Conservation (phyloP, 2,113 vertebrate species). For the Mustelus asterias region DNA sequence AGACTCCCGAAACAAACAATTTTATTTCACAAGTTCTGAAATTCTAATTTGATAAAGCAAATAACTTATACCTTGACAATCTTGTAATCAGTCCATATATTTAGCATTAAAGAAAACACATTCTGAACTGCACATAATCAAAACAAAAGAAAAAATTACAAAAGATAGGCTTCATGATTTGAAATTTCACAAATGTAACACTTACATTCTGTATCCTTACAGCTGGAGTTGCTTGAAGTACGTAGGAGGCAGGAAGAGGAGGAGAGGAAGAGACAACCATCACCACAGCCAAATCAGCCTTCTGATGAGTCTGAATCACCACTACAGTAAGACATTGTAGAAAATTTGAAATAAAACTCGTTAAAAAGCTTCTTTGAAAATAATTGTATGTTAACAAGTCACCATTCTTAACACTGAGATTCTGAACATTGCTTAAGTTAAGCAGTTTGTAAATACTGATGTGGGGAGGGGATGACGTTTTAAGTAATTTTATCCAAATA, state of each 20-base stretch:
- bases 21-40: neutral
- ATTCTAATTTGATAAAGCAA: neutral
- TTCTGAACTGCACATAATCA: neutral
- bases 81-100: neutral
- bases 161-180: neutral
- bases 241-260: conserved; percentile 89
- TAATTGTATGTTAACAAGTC: neutral
- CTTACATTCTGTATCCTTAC: conserved; percentile 1
- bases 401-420: too few species aligned
- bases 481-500: neutral
- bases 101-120: neutral
- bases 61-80: neutral
- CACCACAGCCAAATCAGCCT: conserved; percentile 64
- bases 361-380: neutral
- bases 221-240: conserved; percentile 92
- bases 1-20: neutral
- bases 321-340: conserved; percentile 60
- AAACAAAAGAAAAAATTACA: neutral
- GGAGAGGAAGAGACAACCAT: conserved; percentile 74
- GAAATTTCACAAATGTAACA: neutral
- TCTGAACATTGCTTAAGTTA: neutral
- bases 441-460: neutral
- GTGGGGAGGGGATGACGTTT: neutral
- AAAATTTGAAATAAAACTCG: neutral
- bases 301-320: conserved; percentile 64